Evolutionary conservation across 2,797 vertebrate species (phyloP).

Genomic region (Antennarius maculatus): DNA sequence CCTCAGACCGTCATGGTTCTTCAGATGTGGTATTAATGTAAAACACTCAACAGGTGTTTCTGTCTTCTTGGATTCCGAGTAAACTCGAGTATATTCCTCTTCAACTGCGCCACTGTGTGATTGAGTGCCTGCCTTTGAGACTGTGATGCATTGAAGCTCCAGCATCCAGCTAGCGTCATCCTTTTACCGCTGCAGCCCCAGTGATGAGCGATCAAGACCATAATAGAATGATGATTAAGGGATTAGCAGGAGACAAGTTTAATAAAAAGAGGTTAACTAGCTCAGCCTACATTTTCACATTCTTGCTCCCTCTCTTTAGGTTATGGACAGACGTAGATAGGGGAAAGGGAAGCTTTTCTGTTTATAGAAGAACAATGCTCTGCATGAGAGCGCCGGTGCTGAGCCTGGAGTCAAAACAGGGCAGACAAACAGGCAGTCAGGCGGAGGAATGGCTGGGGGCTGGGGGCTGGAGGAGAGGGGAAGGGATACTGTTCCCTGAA

Average conservation of each 20-base stretch:
- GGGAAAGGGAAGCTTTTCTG: conserved; percentile 71
- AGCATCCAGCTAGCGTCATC: conserved; percentile 21
- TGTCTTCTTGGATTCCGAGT: background rate
- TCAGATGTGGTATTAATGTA: too few species aligned
- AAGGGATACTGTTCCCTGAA: conserved; percentile 59
- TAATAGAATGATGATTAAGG: conserved; percentile 45
- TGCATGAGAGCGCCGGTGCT: conserved; percentile 53
- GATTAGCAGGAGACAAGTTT: conserved; percentile 38
- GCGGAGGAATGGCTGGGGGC: conserved; percentile 46
- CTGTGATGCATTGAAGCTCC: conserved; percentile 24
- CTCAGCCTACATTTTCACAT: conserved; percentile 20
- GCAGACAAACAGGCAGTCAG: conserved; percentile 59
- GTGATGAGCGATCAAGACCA: conserved; percentile 28
- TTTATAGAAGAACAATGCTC: conserved; percentile 77
- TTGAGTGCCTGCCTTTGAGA: conserved; percentile 21
- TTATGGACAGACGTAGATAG: conserved; percentile 43
- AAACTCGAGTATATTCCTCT: conserved; percentile 15
- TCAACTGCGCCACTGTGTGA: conserved; percentile 25
- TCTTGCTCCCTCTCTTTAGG: conserved; percentile 14
- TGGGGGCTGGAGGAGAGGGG: conserved; percentile 1
- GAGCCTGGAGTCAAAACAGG: conserved; percentile 67
- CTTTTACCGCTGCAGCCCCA: conserved; percentile 2
- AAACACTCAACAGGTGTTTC: background rate
- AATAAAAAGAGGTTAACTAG: conserved; percentile 26
- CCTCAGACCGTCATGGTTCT: too few species aligned